phyloP scores from a whole-genome alignment of 2,113 vertebrate species.

The Plecturocebus donacophilus region DNA sequence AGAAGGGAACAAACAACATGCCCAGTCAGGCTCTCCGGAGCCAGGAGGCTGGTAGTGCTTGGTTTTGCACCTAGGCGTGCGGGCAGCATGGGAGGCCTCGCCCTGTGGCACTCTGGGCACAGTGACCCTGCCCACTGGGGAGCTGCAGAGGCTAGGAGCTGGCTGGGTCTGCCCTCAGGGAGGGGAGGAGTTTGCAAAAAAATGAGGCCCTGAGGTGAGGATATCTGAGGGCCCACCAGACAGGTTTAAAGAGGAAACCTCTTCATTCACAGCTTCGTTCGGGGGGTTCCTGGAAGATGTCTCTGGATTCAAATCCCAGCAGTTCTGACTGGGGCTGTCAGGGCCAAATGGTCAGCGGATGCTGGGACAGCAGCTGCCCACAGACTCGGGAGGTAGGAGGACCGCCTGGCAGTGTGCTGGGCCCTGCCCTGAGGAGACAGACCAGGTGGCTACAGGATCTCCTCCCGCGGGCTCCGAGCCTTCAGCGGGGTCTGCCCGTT shows the following conservation, averaged over 20 bases:
- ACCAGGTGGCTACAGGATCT: conserved; percentile 83
- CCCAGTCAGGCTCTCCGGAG: background rate
- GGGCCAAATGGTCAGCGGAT: background rate
- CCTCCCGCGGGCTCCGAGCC: conserved; percentile 89
- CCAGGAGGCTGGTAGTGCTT: background rate
- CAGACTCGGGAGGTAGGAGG: conserved; percentile 56
- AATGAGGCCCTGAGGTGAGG: conserved; percentile 69
- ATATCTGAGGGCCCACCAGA: background rate
- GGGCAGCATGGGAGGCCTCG: background rate
- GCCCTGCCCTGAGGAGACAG: background rate
- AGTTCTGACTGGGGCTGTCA: conserved; percentile 53
- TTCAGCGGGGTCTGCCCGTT: conserved; percentile 92
- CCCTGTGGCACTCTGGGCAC: background rate
- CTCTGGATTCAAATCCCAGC: conserved; percentile 85
- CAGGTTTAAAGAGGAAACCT: conserved; percentile 56
- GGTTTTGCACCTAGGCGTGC: background rate
- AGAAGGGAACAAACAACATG: background rate
- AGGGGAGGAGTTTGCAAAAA: background rate
- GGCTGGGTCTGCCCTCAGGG: background rate
- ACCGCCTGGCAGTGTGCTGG: conserved; percentile 55
- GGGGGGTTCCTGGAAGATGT: conserved; percentile 51
- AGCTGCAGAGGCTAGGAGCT: conserved; percentile 9
- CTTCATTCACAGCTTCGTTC: conserved; percentile 81
- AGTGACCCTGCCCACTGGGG: conserved; percentile 30
- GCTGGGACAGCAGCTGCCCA: conserved; percentile 14